These are phyloP conservation scores for Pteruthius melanotis DNA, from an alignment of 2,113 vertebrate species.

Conservation along the genomic window DNA sequence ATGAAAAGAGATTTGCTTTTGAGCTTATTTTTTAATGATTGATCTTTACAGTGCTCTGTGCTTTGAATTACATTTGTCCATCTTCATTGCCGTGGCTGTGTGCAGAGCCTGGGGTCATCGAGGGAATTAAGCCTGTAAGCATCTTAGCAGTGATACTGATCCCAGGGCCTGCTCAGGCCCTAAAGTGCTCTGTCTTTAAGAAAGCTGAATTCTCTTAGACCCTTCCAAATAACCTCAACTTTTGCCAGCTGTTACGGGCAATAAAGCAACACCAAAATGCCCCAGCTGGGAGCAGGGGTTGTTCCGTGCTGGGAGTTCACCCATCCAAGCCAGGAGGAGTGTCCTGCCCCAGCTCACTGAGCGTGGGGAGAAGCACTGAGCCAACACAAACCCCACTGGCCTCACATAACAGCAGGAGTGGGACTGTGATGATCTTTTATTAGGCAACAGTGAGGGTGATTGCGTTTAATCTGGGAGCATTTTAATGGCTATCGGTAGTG, in stretches of 20 bases:
- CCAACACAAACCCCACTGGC: not conserved
- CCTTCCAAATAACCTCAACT: not conserved
- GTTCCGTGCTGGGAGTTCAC: not conserved
- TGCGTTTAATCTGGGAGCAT: not conserved
- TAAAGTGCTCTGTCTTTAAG: not conserved
- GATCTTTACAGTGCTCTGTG: not conserved
- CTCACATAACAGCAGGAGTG: not conserved
- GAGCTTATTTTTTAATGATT: not conserved
- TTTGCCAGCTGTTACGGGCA: not conserved
- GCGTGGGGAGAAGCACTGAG: not conserved
- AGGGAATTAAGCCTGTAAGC: not conserved
- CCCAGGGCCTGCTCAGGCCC: not conserved
- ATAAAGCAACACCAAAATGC: not conserved
- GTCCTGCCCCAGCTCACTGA: not conserved
- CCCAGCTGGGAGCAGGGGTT: rapidly evolving
- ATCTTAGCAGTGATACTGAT: not conserved
- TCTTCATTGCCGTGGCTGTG: not conserved
- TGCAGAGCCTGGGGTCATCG: not conserved
- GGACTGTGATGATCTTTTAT: not conserved
- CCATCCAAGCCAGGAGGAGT: not conserved
- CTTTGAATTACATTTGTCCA: not conserved
- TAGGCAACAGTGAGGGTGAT: not conserved
- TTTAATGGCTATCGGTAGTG: not conserved
- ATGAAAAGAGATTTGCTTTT: not conserved
- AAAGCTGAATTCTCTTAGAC: not conserved